Conservation (phyloP, 2,113 vertebrate genomes). For the Pundamilia nyererei region DNA sequence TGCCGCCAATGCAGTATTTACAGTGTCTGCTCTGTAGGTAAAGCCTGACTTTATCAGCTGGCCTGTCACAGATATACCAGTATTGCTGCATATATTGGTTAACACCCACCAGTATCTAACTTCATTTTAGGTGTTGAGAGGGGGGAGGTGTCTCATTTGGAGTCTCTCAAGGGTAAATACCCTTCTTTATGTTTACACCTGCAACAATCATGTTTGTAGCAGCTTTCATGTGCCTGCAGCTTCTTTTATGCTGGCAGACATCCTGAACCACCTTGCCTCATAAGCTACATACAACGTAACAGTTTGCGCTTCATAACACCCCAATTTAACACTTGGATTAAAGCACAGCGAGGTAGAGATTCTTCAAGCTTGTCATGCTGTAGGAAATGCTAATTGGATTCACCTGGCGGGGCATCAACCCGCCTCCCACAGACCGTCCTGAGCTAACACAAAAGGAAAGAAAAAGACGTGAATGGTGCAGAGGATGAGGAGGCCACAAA, state of each 20-base stretch:
- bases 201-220: not conserved
- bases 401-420: slow-evolving; percentile 56
- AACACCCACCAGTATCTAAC: not conserved
- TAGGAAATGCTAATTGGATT: slow-evolving; percentile 64
- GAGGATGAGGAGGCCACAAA: not conserved
- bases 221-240: not conserved
- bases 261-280: not conserved
- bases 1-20: not conserved
- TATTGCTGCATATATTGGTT: not conserved
- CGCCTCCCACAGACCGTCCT: slow-evolving; percentile 24
- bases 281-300: not conserved
- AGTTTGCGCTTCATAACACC: slow-evolving; percentile 14
- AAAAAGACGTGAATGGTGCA: slow-evolving; percentile 2
- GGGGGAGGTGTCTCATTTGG: accelerated
- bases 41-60: not conserved
- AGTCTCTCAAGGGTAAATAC: not conserved
- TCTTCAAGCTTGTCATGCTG: slow-evolving; percentile 23
- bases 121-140: not conserved
- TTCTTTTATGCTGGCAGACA: not conserved
- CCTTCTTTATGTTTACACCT: not conserved
- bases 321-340: slow-evolving; percentile 68
- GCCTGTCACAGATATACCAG: not conserved
- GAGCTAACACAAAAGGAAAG: slow-evolving; percentile 21
- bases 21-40: not conserved
- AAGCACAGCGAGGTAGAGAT: slow-evolving; percentile 43